Conservation (phyloP, 1,140 invertebrate species). For the Tetramorium parvispinum region DNA sequence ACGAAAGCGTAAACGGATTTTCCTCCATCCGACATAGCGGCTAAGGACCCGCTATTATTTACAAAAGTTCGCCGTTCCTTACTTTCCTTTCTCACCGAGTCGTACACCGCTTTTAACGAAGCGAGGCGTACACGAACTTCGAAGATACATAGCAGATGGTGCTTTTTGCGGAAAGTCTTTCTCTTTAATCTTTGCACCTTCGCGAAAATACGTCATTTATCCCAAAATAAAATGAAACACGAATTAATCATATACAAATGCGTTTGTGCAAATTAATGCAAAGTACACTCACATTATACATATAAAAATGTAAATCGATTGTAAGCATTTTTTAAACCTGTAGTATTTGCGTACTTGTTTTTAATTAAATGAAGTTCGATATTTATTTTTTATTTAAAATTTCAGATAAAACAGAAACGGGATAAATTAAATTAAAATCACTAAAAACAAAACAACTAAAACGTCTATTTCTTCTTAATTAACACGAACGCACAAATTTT, state of each 20-base stretch:
- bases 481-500: background rate
- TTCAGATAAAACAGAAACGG: background rate
- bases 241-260: background rate
- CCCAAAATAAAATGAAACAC: background rate
- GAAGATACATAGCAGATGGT: background rate
- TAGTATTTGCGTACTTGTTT: background rate
- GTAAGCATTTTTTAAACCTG: background rate
- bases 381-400: constrained; percentile 1
- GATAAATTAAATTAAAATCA: background rate
- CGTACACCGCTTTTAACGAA: constrained; percentile 50
- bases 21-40: constrained; percentile 44
- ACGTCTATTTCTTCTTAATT: background rate
- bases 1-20: constrained; percentile 68
- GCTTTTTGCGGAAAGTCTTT: constrained; percentile 48
- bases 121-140: constrained; percentile 17
- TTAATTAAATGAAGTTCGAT: background rate
- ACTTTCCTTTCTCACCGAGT: constrained; percentile 41
- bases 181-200: constrained; percentile 36
- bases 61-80: constrained; percentile 59
- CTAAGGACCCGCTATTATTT: constrained; percentile 69
- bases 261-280: background rate
- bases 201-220: background rate
- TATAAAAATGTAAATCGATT: background rate
- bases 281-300: background rate
- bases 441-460: background rate